Evolutionary conservation across 1,140 invertebrate genomes (phyloP), one percentile per base, ranked within the genome.

Genomic region (Lepidurus couesii): DNA sequence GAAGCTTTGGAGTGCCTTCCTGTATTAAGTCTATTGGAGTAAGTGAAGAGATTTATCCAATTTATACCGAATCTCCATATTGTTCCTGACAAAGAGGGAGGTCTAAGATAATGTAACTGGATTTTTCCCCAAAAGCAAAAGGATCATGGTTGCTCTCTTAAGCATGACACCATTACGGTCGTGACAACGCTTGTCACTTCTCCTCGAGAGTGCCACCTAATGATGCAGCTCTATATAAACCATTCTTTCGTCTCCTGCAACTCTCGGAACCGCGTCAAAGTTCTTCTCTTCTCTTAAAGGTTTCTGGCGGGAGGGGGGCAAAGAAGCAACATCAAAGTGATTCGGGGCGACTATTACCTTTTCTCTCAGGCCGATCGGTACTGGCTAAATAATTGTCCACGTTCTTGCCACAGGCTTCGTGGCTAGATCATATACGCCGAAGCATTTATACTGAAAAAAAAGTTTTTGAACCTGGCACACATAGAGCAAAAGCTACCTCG

Each of bases 101-200:
- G 34, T 34, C 26, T 34, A 3, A 34, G 34, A 34, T 34, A 34
- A 34, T 34, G 34, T 34, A 34, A 34, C 34, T 34, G 34, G 13
- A 65, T 65, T 65, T 65, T 21, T 65, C 21, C 16, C 21, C 16
- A 13, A 65, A 16, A 21, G 6, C 16, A 13, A 13, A 9, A 65
- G 53, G 6, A 65, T 65, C 16, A 65, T 65, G 53, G 53, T 65
- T 65, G 53, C 53, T 65, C 53, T 65, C 53, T 16, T 65, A 65
- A 16, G 53, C 53, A 16, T 65, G 53, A 65, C 53, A 21, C 53
- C 53, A 65, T 65, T 65, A 65, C 53, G 53, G 53, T 65, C 16
- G 53, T 65, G 53, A 65, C 53, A 65, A 65, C 53, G 53, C 53
- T 65, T 65, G 53, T 65, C 53, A 65, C 53, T 65, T 65, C 53